Percentiles rank a stretch among this genome's conserved stretches.
Conservation (phyloP, 30 jellyfish, hydroid and myxozoan species). For the Turritopsis dohrnii region DNA sequence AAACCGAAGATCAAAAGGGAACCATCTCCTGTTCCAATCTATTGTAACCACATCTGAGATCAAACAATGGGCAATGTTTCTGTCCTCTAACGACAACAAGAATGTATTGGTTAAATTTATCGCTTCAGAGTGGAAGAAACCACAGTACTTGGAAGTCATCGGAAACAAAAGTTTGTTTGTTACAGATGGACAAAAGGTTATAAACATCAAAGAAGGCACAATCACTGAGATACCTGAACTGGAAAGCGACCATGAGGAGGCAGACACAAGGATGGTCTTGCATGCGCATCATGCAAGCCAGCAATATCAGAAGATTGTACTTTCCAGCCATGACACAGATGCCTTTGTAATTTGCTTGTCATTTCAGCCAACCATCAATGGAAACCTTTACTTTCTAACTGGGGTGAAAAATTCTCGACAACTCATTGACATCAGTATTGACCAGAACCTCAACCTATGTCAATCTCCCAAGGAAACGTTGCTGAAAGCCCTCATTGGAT, state of each 20-base stretch:
- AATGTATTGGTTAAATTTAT: not conserved
- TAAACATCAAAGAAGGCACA: not conserved
- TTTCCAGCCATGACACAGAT: slow-evolving; percentile 18
- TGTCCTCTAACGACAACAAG: slow-evolving; percentile 21
- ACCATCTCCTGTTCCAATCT: not conserved
- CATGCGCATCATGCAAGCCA: not conserved
- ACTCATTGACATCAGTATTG: not conserved
- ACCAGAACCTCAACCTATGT: not conserved
- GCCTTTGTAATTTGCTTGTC: slow-evolving; percentile 12
- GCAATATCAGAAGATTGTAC: not conserved
- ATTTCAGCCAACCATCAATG: not conserved
- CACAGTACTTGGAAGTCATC: not conserved
- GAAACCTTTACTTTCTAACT: not conserved
- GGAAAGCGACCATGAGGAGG: slow-evolving; percentile 4
- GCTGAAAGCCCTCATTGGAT: slow-evolving; percentile 18
- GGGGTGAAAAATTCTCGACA: not conserved
- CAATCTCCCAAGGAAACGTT: not conserved
- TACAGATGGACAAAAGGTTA: not conserved
- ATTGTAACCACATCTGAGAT: slow-evolving; percentile 5
- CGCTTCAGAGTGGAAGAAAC: not conserved
- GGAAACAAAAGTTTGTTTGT: not conserved
- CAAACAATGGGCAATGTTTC: slow-evolving; percentile 26
- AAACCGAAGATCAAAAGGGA: slow-evolving; percentile 12
- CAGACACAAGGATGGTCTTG: not conserved
- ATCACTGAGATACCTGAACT: not conserved